Percentiles rank a stretch among this genome's conserved stretches.
phyloP scores from a whole-genome alignment of 2,888 invertebrate species.

The Amiota communis region DNA sequence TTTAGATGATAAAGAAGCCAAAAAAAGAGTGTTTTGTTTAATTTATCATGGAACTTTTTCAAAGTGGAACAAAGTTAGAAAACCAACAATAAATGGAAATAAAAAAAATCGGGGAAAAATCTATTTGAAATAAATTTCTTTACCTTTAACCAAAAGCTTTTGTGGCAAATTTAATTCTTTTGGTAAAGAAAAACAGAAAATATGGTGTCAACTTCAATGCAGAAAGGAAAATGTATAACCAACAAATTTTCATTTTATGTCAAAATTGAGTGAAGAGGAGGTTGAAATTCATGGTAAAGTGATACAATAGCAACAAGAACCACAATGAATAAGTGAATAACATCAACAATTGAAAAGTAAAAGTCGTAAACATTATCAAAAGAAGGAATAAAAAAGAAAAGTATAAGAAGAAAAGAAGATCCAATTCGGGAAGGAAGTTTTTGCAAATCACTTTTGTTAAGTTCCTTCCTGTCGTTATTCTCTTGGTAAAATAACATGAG shows the following conservation, averaged over 20 bases:
- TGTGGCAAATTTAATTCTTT: too few relatives aligned
- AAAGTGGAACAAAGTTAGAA: background rate
- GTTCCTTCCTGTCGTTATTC: background rate
- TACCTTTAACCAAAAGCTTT: too few relatives aligned
- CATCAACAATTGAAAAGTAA: constrained; percentile 10
- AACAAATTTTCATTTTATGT: constrained; percentile 3
- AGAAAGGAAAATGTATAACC: background rate
- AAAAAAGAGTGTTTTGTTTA: constrained; percentile 51
- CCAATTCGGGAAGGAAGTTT: background rate
- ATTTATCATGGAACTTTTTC: constrained; percentile 58
- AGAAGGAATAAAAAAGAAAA: background rate
- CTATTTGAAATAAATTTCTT: too few relatives aligned
- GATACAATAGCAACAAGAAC: background rate
- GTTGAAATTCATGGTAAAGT: background rate
- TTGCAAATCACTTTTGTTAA: constrained; percentile 28
- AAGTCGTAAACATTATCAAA: background rate
- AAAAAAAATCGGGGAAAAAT: constrained; percentile 45
- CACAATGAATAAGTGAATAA: background rate
- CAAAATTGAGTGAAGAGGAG: background rate
- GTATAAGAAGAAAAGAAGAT: background rate
- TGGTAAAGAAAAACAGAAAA: background rate
- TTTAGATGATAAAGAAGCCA: background rate
- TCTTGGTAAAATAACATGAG: background rate
- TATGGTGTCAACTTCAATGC: background rate
- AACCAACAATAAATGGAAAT: background rate